Base-by-base conservation (phyloP, 2,113 vertebrate species). In the Philantomba maxwellii region DNA sequence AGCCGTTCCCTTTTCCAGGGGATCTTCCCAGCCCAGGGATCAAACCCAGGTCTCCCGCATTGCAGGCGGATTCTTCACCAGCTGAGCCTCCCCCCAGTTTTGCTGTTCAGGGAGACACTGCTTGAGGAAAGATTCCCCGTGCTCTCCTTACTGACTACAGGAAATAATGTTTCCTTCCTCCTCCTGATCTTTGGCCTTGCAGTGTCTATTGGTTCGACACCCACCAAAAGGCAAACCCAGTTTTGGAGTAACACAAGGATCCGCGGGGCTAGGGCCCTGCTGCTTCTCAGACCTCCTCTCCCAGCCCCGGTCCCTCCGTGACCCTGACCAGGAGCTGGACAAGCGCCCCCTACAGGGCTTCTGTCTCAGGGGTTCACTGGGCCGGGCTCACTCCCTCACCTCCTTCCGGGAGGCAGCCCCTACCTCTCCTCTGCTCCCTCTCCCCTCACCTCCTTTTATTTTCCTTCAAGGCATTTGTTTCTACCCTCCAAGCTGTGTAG, bases 231-330 rank as follows among this genome's bases (percentile, higher is more conserved):
- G 78, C 78, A 53, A 81, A 81, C 19, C 49, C 47, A 33, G 45
- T 80, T 49, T 80, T 49, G 8, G 9, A 47, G 28, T 19, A 49
- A 80, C 45, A 49, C 28, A n/a, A 53, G 57, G 26, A 51, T 28
- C 30, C 26, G 8, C 0, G 0, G 19, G 14, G 11, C 5, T 3
- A 10, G 26, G 53, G 28, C 75, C 62, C 83, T 14, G 11, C 30
- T 23, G 58, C 57, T 60, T 66, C 86, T n/a, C 36, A 57, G 36
- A 19, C 33, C 58, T 49, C 66, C 53, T 53, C 60, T 85, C 30
- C 8, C 39, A 49, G 47, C 21, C 66, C 30, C 3, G 0, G 28
- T 11, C 45, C 55, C 13, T 36, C 75, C 8, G 30, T 7, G 60
- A 16, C 60, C 14, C 25, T 3, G 39, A 33, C 43, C 33, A 2